Base-by-base conservation (phyloP, 2,888 invertebrate genomes). In the Thera obeliscata region DNA sequence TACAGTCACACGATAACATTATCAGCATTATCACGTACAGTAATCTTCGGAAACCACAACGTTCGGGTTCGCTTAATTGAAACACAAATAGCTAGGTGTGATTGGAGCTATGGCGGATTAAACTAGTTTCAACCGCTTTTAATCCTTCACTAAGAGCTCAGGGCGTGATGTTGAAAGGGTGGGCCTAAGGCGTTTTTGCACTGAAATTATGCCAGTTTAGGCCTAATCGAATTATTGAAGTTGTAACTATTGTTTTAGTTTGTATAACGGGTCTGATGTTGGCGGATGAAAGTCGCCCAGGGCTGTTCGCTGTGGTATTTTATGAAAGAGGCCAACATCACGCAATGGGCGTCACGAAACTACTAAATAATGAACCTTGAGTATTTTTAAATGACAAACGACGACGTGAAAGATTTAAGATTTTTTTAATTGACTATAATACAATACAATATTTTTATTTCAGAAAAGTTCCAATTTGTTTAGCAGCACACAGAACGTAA, bases 51-150 rank as follows among this genome's bases (percentile, higher is more conserved):
- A 75, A 84, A 87, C 89, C 88, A 81, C 87, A 81, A 83, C 63
- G 63, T 85, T 84, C 81, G 83, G 83, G 76, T 78, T 66, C 67
- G 74, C 86, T 86, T 90, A 90, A 91, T 91, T 91, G 90, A 87
- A 90, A 89, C 89, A 87, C 89, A 89, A 90, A 90, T 89, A 88
- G 84, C 79, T 85, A 85, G 87, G 87, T 89, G 88, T 83, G 88
- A 90, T 88, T 84, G 86, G 83, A 84, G 81, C 82, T 85, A 86
- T 83, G 78, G 84, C 68, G 78, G 85, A 86, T 90, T 87, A 85
- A 87, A 85, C 84, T 81, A 83, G 82, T 83, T 85, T 71, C 70
- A 81, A 79, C 79, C 79, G 80, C 80, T 83, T 83, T 77, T 76
- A 81, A 81, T 76, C 78, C 77, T 71, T 76, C 74, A 64, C 81